phyloP scores from a whole-genome alignment of 2,113 vertebrate genomes.

The Siphamia tubifer region DNA sequence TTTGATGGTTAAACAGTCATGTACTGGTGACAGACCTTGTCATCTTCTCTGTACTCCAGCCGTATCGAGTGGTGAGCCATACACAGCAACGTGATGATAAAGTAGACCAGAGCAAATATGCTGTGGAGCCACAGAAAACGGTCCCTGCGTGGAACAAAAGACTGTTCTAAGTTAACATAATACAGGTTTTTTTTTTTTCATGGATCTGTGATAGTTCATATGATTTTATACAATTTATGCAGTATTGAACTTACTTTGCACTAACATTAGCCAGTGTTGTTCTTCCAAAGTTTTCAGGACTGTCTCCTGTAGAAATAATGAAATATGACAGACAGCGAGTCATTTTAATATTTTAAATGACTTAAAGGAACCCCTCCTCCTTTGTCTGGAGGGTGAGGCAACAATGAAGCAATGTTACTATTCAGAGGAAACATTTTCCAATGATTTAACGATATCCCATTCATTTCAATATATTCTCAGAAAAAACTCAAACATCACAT shows the following conservation, averaged over 20 bases:
- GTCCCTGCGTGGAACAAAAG: slow-evolving; percentile 77
- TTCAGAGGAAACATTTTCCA: slow-evolving; percentile 17
- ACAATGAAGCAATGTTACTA: slow-evolving; percentile 35
- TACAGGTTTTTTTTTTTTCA: not conserved
- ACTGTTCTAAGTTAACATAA: not conserved
- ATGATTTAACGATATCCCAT: slow-evolving; percentile 14
- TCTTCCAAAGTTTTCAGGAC: slow-evolving; percentile 90
- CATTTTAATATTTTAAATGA: slow-evolving; percentile 21
- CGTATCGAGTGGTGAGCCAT: slow-evolving; percentile 91
- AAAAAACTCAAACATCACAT: slow-evolving; percentile 24
- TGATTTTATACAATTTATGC: slow-evolving; percentile 21
- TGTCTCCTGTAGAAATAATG: slow-evolving; percentile 83
- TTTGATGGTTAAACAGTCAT: not conserved
- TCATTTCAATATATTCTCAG: slow-evolving; percentile 21
- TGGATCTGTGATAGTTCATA: slow-evolving; percentile 26
- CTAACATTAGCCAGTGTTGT: slow-evolving; percentile 94
- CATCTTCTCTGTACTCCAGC: slow-evolving; percentile 87
- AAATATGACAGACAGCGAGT: slow-evolving; percentile 46
- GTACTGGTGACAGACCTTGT: slow-evolving; percentile 81
- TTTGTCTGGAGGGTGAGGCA: slow-evolving; percentile 24
- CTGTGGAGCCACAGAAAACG: slow-evolving; percentile 93
- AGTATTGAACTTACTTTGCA: slow-evolving; percentile 83
- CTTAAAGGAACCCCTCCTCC: slow-evolving; percentile 19
- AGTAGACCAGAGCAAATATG: slow-evolving; percentile 91
- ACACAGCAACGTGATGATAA: slow-evolving; percentile 87